phyloP scores from a whole-genome alignment of 2,888 invertebrate genomes.

The Aspidapion aeneum region DNA sequence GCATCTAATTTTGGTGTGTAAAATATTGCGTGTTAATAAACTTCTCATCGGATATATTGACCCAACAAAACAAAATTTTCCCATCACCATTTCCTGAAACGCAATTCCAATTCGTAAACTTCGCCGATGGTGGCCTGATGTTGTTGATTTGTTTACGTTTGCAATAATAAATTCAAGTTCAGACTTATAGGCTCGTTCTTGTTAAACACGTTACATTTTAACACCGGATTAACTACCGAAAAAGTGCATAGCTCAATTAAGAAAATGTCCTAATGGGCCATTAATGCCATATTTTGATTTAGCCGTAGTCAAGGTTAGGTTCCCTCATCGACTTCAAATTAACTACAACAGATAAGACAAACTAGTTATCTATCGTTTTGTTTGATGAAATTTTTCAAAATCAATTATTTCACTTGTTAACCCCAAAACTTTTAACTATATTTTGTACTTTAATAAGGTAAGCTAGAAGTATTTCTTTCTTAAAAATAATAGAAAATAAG shows the following conservation, averaged over 20 bases:
- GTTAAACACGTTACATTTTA: slow-evolving; percentile 32
- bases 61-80: neutral
- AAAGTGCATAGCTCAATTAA: slow-evolving; percentile 21
- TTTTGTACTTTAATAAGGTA: too few relatives aligned
- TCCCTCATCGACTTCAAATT: slow-evolving; percentile 20
- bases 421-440: too few relatives aligned
- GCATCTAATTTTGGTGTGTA: neutral
- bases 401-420: too few relatives aligned
- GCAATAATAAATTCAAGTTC: slow-evolving; percentile 13
- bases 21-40: neutral
- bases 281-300: slow-evolving; percentile 32
- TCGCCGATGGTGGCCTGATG: neutral
- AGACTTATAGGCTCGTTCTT: slow-evolving; percentile 20
- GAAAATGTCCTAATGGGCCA: slow-evolving; percentile 33
- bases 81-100: neutral
- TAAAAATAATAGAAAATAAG: too few relatives aligned
- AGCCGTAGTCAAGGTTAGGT: slow-evolving; percentile 19
- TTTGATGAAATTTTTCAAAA: too few relatives aligned
- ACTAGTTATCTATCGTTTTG: too few relatives aligned
- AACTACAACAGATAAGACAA: too few relatives aligned
- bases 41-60: neutral
- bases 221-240: slow-evolving; percentile 34
- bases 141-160: neutral
- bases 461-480: too few relatives aligned
- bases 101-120: neutral